Evolutionary conservation across 2,888 invertebrate genomes (phyloP).

Genomic region (Yponomeuta evonymella): DNA sequence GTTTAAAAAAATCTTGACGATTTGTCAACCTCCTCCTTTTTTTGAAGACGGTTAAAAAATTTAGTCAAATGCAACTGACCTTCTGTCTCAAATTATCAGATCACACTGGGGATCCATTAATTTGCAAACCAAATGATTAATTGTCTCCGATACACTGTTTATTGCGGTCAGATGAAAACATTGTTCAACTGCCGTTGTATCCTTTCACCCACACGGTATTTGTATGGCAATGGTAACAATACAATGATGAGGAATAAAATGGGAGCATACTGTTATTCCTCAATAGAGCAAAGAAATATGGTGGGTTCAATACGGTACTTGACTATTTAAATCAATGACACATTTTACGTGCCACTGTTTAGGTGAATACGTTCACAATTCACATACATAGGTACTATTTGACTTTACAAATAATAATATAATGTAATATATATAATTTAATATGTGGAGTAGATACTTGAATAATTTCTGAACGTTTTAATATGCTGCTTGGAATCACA

Average conservation of each 20-base stretch:
- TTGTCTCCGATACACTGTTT: conserved; percentile 4
- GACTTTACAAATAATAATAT: too few species aligned
- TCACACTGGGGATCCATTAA: conserved; percentile 8
- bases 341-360: background rate
- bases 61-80: background rate
- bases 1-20: too few species aligned
- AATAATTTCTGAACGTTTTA: too few species aligned
- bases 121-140: conserved; percentile 10
- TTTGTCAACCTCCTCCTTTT: too few species aligned
- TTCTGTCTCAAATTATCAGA: background rate
- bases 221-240: background rate
- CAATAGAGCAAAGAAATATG: background rate
- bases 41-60: too few species aligned
- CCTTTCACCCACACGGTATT: background rate
- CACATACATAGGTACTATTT: too few species aligned
- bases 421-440: too few species aligned
- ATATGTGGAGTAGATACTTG: too few species aligned
- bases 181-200: background rate
- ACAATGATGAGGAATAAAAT: background rate
- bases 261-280: background rate
- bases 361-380: background rate
- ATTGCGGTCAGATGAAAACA: background rate
- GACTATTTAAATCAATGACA: background rate
- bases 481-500: too few species aligned
- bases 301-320: background rate